Base-by-base conservation (phyloP, 37 sponge, comb jelly and placozoan species). In the Oopsacas minuta region DNA sequence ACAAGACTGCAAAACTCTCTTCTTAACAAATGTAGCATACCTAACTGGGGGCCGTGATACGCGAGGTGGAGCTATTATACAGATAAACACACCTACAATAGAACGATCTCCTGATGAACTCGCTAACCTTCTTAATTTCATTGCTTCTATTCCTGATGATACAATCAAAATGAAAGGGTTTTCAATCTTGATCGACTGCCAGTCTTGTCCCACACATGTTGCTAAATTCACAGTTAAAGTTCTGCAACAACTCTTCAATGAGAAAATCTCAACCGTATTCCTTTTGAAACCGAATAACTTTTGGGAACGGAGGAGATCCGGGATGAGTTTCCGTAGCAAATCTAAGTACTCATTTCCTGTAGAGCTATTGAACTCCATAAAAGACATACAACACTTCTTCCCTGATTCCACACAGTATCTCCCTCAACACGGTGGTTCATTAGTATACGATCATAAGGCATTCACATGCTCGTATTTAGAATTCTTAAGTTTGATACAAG, bases 211-310 rank as follows among this genome's bases (percentile, higher is more conserved):
- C 30, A 61, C 75, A 7, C 75, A 61, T 34, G 75, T 34, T n/a
- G 75, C 75, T 12, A 61, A 61, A 34, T 61, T 61, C 75, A 61
- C 75, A 25, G 75, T 61, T 10, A 61, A 61, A 61, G 75, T 61
- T 7, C 75, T 61, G 28, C 75, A 61, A 34, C 75, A 61, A n/a
- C 30, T 61, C 28, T 61, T 61, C 75, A 61, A 3, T 12, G 75
- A 61, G 75, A 61, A 10, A n/a, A 61, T 61, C 7, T 25, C 75
- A 10, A 61, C 75, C 28, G 75, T 61, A 7, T 61, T 32, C 22
- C 75, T 61, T 34, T 61, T 83, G 12, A 83, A 83, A 35, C 84
- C 84, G 46, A 83, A 83, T 38, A 83, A 83, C 30, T 83, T 83
- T 30, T 83, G 84, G 84, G 84, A 83, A 42, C 39, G 84, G 15